These are phyloP conservation scores for Protaetia brevitarsis DNA, from an alignment of 1,140 invertebrate genomes.

Conservation along the genomic window DNA sequence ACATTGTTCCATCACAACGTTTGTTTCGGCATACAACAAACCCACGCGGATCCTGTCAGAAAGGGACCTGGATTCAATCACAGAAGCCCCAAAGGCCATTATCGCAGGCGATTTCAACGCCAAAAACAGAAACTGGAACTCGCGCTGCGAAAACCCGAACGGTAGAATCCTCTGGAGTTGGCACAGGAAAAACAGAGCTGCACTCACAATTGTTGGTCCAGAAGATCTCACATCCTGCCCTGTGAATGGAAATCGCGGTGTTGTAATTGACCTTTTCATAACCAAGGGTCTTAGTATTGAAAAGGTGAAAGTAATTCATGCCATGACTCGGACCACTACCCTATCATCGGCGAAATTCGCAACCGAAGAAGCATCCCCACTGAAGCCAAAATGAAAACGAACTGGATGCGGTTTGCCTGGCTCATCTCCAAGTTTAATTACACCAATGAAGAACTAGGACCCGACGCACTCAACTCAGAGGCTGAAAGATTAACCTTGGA, in stretches of 20 bases:
- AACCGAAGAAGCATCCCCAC: neutral
- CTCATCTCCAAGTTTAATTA: neutral
- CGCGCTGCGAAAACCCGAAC: neutral
- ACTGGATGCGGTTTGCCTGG: conserved; percentile 7
- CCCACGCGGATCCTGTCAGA: neutral
- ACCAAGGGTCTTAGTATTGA: neutral
- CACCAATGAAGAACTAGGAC: neutral
- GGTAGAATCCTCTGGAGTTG: neutral
- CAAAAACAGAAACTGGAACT: neutral
- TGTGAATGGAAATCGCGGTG: neutral
- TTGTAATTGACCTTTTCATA: neutral
- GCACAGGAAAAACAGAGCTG: neutral
- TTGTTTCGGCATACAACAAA: neutral
- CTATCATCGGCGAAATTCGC: neutral
- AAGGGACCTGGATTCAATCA: neutral
- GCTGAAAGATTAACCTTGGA: neutral
- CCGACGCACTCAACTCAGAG: neutral
- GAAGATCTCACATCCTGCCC: neutral
- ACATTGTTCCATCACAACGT: neutral
- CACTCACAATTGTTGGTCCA: neutral
- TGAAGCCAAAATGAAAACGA: neutral
- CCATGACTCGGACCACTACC: conserved; percentile 6
- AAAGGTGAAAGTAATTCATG: neutral
- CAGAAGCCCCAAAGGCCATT: neutral
- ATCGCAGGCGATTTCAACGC: conserved; percentile 14